Conservation (phyloP, 2,797 vertebrate species). For the Gymnocypris eckloni region DNA sequence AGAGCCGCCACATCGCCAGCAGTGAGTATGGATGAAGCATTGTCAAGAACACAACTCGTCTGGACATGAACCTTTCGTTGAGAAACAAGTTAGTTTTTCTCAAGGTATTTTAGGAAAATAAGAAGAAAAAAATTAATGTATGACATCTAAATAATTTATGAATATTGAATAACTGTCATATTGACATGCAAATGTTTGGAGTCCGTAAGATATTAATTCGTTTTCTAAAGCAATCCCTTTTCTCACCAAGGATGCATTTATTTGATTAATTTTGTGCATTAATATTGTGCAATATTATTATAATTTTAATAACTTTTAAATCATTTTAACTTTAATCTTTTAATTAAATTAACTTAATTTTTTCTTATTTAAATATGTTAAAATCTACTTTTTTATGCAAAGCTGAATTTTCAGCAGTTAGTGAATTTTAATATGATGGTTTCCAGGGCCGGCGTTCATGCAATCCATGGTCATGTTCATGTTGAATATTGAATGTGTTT, state of each 20-base stretch:
- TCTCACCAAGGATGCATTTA: neutral
- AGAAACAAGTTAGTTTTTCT: neutral
- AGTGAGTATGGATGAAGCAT: slow-evolving; percentile 81
- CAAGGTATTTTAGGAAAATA: neutral
- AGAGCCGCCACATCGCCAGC: slow-evolving; percentile 82
- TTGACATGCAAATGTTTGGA: neutral
- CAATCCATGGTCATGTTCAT: neutral
- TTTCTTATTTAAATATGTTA: neutral
- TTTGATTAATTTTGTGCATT: neutral
- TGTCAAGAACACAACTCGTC: neutral
- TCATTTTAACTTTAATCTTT: no score
- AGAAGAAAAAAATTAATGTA: neutral
- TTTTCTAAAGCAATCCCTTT: no score
- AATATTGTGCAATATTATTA: neutral
- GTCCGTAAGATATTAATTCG: no score
- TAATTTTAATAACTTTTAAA: neutral
- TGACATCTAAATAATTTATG: no score
- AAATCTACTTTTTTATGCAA: neutral
- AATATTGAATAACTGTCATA: neutral
- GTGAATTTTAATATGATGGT: neutral
- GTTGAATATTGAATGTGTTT: neutral
- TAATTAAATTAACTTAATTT: neutral
- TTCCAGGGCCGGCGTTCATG: neutral
- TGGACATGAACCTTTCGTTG: neutral
- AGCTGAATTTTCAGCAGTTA: neutral